Evolutionary conservation across 2,113 vertebrate genomes (phyloP).

Genomic region (Riparia riparia): DNA sequence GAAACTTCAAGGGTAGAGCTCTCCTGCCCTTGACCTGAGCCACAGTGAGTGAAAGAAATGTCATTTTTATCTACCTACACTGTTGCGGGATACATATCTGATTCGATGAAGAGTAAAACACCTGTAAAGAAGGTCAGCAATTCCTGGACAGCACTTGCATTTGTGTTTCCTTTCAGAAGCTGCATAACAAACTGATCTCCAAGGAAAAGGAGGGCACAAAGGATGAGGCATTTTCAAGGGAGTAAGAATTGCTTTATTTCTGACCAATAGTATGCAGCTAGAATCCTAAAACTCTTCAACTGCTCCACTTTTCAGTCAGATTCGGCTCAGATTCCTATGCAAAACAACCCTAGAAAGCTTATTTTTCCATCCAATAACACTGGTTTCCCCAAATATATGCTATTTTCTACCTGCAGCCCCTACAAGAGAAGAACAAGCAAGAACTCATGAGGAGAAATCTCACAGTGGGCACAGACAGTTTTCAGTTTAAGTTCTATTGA

Average conservation of each 20-base stretch:
- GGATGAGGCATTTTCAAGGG: neutral
- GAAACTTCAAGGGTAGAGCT: neutral
- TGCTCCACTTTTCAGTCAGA: neutral
- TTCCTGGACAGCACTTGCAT: slow-evolving; percentile 17
- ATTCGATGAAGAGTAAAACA: neutral
- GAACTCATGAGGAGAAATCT: neutral
- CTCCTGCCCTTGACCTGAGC: neutral
- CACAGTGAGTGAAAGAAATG: rapidly evolving
- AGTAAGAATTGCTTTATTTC: neutral
- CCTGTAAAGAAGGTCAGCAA: slow-evolving; percentile 24
- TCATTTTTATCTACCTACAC: neutral
- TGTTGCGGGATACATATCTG: neutral
- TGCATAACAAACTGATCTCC: neutral
- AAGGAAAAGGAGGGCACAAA: slow-evolving; percentile 3
- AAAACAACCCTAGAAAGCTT: neutral
- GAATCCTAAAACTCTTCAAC: neutral
- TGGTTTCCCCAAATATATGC: neutral
- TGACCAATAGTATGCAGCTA: neutral
- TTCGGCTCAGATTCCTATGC: neutral
- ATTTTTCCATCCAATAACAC: neutral
- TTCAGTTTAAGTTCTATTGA: neutral
- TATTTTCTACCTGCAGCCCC: neutral
- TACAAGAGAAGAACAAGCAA: neutral
- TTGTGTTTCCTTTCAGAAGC: neutral
- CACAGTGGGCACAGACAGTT: neutral